phyloP scores from a whole-genome alignment of 2,888 invertebrate species.

The Antheraea assamensis region DNA sequence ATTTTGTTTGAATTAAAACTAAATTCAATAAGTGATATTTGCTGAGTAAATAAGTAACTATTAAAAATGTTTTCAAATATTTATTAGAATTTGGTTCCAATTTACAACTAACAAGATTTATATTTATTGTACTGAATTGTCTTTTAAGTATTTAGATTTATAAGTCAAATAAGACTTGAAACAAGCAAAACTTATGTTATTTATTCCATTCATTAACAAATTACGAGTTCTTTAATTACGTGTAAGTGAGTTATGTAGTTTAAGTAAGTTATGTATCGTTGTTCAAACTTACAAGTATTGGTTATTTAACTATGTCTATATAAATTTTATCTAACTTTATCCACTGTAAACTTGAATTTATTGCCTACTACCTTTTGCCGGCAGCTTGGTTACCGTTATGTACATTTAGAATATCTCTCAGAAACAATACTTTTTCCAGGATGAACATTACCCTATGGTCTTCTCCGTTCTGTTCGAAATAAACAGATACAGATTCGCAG shows the following conservation, averaged over 20 bases:
- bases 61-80: background rate
- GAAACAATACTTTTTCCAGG: no score
- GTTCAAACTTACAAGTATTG: background rate
- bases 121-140: background rate
- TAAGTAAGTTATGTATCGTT: background rate
- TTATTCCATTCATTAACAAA: conserved; percentile 12
- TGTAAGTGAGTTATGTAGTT: no score
- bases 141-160: no score
- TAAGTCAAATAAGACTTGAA: conserved; percentile 2
- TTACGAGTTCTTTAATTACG: background rate
- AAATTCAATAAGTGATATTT: background rate
- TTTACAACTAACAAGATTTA: background rate
- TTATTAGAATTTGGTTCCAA: background rate
- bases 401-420: no score
- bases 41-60: background rate
- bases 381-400: no score
- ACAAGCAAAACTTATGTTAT: conserved; percentile 8
- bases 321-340: background rate
- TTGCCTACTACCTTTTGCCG: background rate
- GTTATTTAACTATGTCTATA: background rate
- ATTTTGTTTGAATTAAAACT: background rate
- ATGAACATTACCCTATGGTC: no score
- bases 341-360: background rate
- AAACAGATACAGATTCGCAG: no score
- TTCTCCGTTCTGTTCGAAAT: no score